Percentiles rank a stretch among this genome's conserved stretches.
phyloP scores from a whole-genome alignment of 2,113 vertebrate genomes.

The Myiozetetes cayanensis region DNA sequence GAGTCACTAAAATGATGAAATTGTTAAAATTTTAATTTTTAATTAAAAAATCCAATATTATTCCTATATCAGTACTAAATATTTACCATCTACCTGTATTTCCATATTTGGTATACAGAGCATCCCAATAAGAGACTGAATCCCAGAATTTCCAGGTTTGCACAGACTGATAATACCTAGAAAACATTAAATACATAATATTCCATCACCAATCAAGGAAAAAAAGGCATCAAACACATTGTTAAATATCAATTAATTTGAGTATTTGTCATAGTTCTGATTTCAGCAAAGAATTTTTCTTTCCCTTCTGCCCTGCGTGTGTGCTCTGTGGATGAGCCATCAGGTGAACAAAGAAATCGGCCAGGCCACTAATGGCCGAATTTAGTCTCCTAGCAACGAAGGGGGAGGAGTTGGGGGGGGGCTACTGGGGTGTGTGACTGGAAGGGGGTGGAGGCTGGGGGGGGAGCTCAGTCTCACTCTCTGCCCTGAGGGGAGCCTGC shows the following conservation, averaged over 20 bases:
- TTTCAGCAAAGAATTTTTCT: too few relatives aligned
- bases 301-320: too few relatives aligned
- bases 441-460: too few relatives aligned
- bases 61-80: neutral
- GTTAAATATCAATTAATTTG: neutral
- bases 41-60: neutral
- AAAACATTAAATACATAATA: conserved; percentile 3
- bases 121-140: conserved; percentile 94
- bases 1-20: neutral
- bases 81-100: conserved; percentile 84
- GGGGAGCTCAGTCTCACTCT: too few relatives aligned
- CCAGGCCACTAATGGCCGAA: too few relatives aligned
- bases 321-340: too few relatives aligned
- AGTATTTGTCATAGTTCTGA: too few relatives aligned
- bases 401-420: too few relatives aligned
- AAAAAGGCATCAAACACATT: neutral
- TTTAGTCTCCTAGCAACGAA: too few relatives aligned
- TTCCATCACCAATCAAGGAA: neutral
- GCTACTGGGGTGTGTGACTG: too few relatives aligned
- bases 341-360: too few relatives aligned
- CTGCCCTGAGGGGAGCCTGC: too few relatives aligned
- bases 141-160: conserved; percentile 92
- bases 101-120: conserved; percentile 98
- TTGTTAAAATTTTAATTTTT: neutral
- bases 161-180: conserved; percentile 96